Base-by-base conservation (phyloP, 2,113 vertebrate genomes). In the Serilophus lunatus region DNA sequence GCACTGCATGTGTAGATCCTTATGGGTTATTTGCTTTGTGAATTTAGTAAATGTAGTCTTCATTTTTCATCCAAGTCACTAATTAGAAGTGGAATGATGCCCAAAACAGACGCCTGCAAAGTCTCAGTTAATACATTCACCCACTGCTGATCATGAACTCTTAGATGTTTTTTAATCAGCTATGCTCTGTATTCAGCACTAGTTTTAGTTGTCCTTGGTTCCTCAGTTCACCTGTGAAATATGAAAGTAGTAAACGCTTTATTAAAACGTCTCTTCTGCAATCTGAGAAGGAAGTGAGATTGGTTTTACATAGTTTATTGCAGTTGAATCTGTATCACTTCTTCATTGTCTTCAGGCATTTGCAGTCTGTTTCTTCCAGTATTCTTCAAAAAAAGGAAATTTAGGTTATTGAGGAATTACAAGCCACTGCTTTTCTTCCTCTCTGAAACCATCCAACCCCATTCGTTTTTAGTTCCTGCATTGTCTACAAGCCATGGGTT, bases 21-120 rank as follows among this genome's bases (percentile, higher is more conserved):
- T 90, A 74, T 78, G 79, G 74, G 47, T 88, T 92, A 83, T 86
- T 92, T 93, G 82, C 57, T 82, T 85, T 78, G 54, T 68, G 74
- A 78, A 61, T 90, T 93, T 66, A 84, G 85, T 88, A 91, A 91
- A 92, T 47, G 76, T 40, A 60, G 36, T 63, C 82, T 95, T 94
- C 38, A 33, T 90, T 92, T 92, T 95, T 93, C 85, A 90, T 94
- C 88, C 74, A 82, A 87, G 61, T 79, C 61, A 35, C 92, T 93
- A 87, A 94, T 93, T 82, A 88, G 88, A 92, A 61, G 75, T 95
- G 85, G 91, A 94, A 93, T 79, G 74, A 82, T 95, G 85, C 88
- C 94, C 92, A 90, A 95, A 94, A 63, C 78, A 90, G 85, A 88
- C 0, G 60, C 60, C 81, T 95, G 93, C 54, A 45, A 75, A 86